These are phyloP conservation scores for Epirrhoe tristata DNA, from an alignment of 2,888 invertebrate species.

Conservation along the genomic window DNA sequence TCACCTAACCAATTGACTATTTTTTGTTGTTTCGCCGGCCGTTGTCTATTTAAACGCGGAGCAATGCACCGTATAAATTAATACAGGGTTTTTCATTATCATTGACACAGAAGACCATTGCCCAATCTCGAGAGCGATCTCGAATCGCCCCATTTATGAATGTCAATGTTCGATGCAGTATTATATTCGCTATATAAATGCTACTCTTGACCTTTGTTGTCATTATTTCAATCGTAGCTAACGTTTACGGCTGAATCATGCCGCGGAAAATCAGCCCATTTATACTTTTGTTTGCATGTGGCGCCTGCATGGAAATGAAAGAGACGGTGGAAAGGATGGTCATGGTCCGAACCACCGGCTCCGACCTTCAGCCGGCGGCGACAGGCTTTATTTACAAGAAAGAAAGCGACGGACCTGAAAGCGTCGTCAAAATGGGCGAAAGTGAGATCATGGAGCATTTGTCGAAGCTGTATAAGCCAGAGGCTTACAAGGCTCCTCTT, in stretches of 20 bases:
- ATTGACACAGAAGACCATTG: conserved; percentile 83
- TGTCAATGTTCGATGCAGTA: conserved; percentile 74
- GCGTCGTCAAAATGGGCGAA: conserved; percentile 78
- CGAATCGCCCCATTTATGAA: conserved; percentile 76
- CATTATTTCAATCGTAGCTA: conserved; percentile 63
- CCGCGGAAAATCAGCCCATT: conserved; percentile 62
- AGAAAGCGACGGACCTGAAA: conserved; percentile 75
- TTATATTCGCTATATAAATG: conserved; percentile 79
- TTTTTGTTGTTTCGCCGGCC: conserved; percentile 10
- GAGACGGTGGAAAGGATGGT: conserved; percentile 83
- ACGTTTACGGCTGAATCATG: conserved; percentile 66
- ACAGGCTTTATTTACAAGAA: conserved; percentile 85
- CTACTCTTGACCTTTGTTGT: conserved; percentile 71
- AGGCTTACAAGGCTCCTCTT: conserved; percentile 65
- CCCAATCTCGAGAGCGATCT: conserved; percentile 78
- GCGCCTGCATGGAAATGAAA: conserved; percentile 74
- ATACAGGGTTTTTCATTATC: conserved; percentile 81
- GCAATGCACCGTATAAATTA: conserved; percentile 76
- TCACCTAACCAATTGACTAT: conserved; percentile 4
- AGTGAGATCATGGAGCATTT: conserved; percentile 76
- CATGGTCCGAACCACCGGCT: conserved; percentile 83
- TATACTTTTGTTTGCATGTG: conserved; percentile 56
- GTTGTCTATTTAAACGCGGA: conserved; percentile 56
- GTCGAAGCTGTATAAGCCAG: conserved; percentile 69
- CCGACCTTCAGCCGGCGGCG: conserved; percentile 86